These are phyloP conservation scores for Drosophila suboccidentalis DNA, from an alignment of 2,888 invertebrate genomes.

Conservation along the genomic window DNA sequence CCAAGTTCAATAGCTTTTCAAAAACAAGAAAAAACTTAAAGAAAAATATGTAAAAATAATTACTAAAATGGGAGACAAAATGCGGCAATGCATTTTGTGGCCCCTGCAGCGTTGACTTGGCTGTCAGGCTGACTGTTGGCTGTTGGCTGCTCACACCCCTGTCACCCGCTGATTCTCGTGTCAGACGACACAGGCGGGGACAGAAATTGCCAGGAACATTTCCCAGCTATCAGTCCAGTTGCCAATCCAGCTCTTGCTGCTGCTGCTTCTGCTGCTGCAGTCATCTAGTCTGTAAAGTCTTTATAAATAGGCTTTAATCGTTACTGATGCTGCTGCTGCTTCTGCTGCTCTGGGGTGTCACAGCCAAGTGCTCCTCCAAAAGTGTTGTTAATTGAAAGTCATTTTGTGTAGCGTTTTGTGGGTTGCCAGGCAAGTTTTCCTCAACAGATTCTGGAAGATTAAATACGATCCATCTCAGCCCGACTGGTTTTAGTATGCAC, in stretches of 20 bases:
- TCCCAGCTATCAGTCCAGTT: conserved; percentile 6
- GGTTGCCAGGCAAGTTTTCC: conserved; percentile 39
- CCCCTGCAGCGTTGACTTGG: conserved; percentile 56
- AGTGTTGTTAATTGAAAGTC: conserved; percentile 74
- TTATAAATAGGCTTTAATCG: conserved; percentile 69
- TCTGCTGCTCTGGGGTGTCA: conserved; percentile 52
- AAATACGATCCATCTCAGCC: conserved; percentile 36
- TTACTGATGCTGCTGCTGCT: conserved; percentile 20
- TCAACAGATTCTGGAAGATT: conserved; percentile 15
- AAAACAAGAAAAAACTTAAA: conserved; percentile 16
- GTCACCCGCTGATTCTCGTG: conserved; percentile 7
- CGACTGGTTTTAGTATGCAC: conserved; percentile 25
- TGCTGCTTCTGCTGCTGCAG: conserved; percentile 4
- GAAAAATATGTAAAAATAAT: conserved; percentile 62
- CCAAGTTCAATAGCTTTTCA: conserved; percentile 79
- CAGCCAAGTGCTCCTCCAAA: conserved; percentile 60
- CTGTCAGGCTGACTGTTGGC: conserved; percentile 15
- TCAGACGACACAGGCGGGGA: conserved; percentile 17
- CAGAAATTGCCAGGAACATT: conserved; percentile 36
- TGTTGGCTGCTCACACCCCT: conserved; percentile 10
- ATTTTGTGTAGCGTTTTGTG: conserved; percentile 36
- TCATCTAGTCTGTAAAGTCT: conserved; percentile 20
- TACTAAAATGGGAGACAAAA: conserved; percentile 67
- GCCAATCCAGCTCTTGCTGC: conserved; percentile 14
- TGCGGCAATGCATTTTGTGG: conserved; percentile 59